These are phyloP conservation scores for Callitettix versicolor DNA, from an alignment of 1,140 invertebrate genomes.

Conservation along the genomic window DNA sequence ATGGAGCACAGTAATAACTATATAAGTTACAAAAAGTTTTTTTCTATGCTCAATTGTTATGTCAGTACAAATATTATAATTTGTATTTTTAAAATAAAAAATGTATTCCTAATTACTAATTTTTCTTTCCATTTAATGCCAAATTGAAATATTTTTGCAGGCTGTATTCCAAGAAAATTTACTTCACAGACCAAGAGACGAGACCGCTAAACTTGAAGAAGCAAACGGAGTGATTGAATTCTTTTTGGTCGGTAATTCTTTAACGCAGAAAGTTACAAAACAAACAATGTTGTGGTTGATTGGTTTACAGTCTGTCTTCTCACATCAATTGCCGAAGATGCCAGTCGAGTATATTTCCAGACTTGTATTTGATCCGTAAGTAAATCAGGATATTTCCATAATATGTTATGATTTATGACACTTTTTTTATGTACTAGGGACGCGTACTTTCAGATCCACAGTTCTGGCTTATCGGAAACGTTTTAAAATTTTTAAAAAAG, in stretches of 20 bases:
- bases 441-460: too few relatives aligned
- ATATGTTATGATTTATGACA: too few relatives aligned
- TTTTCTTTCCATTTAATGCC: too few relatives aligned
- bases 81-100: too few relatives aligned
- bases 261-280: constrained; percentile 74
- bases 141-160: constrained; percentile 25
- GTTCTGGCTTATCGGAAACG: not conserved
- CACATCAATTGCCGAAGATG: constrained; percentile 92
- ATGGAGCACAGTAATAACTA: too few relatives aligned
- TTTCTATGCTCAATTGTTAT: too few relatives aligned
- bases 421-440: too few relatives aligned
- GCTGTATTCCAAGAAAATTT: constrained; percentile 65
- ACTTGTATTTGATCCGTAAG: constrained; percentile 88
- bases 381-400: too few relatives aligned
- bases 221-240: constrained; percentile 81
- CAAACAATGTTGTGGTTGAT: constrained; percentile 90
- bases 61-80: too few relatives aligned
- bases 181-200: constrained; percentile 62
- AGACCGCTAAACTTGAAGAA: constrained; percentile 84
- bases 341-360: constrained; percentile 96
- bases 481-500: constrained; percentile 4
- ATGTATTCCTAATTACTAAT: too few relatives aligned
- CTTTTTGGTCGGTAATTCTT: constrained; percentile 86
- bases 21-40: too few relatives aligned
- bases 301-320: constrained; percentile 90